Evolutionary conservation across 2,797 vertebrate species (phyloP).

Genomic region (Clamator glandarius): DNA sequence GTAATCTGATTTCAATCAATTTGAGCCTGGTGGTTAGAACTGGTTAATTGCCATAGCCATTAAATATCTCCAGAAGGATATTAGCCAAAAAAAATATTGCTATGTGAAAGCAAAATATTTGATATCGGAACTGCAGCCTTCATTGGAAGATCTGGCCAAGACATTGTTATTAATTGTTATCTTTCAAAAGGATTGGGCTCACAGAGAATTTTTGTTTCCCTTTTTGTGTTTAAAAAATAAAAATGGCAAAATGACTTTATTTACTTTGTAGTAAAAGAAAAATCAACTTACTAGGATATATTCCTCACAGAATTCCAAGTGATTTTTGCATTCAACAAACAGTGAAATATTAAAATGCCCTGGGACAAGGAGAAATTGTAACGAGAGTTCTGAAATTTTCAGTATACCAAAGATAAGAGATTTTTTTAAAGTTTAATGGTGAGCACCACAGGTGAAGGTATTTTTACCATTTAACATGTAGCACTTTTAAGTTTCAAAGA

Average conservation of each 20-base stretch:
- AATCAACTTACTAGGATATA: background rate
- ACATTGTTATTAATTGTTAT: background rate
- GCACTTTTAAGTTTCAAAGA: constrained; percentile 56
- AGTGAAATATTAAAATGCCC: background rate
- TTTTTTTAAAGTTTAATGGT: background rate
- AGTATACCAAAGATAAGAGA: constrained; percentile 74
- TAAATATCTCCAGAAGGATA: constrained; percentile 10
- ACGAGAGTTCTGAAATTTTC: background rate
- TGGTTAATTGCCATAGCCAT: background rate
- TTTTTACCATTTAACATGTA: constrained; percentile 34
- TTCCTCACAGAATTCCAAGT: background rate
- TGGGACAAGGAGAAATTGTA: background rate
- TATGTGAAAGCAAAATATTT: background rate
- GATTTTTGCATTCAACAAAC: background rate
- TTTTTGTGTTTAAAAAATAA: background rate
- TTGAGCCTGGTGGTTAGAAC: background rate
- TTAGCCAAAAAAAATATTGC: background rate
- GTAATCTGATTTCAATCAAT: background rate
- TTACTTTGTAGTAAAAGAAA: background rate
- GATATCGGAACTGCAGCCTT: background rate
- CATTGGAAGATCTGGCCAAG: background rate
- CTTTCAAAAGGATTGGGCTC: background rate
- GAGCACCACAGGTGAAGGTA: background rate
- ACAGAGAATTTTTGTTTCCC: background rate
- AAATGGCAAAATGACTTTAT: background rate